phyloP scores from a whole-genome alignment of 2,888 invertebrate genomes.

The Leptothorax acervorum region DNA sequence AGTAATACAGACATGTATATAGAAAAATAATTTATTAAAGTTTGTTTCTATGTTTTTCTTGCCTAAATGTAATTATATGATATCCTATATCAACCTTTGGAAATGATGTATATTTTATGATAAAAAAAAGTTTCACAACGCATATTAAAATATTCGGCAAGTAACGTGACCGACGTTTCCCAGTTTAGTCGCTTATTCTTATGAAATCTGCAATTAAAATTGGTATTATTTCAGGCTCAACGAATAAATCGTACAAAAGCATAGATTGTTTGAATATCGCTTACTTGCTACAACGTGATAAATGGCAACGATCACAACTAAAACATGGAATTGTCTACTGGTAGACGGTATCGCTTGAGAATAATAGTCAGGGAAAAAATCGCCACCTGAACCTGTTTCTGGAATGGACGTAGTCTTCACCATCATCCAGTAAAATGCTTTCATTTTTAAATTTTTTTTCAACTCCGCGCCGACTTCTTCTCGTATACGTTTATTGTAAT shows the following conservation, averaged over 20 bases:
- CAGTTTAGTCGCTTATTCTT: neutral
- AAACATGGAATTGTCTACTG: conserved; percentile 57
- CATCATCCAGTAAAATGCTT: conserved; percentile 94
- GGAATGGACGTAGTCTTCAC: conserved; percentile 91
- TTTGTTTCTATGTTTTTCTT: conserved; percentile 28
- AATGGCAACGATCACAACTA: conserved; percentile 48
- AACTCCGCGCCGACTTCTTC: conserved; percentile 91
- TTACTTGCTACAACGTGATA: conserved; percentile 62
- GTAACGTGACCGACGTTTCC: neutral
- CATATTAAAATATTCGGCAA: neutral
- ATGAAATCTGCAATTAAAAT: conserved; percentile 23
- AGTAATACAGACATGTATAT: conserved; percentile 41
- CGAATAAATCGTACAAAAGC: neutral
- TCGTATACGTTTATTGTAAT: conserved; percentile 91
- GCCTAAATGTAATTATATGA: conserved; percentile 2
- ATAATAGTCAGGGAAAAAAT: conserved; percentile 68
- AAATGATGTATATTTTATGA: conserved; percentile 19
- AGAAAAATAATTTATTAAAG: conserved; percentile 54
- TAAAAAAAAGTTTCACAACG: conserved; percentile 5
- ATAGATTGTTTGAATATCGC: conserved; percentile 6
- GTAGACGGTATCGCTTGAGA: conserved; percentile 60
- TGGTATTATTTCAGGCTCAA: neutral
- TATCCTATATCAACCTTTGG: conserved; percentile 20
- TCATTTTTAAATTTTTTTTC: conserved; percentile 89
- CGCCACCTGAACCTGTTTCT: conserved; percentile 84